Conservation (phyloP, 2,888 invertebrate species). For the Lithosia quadra region DNA sequence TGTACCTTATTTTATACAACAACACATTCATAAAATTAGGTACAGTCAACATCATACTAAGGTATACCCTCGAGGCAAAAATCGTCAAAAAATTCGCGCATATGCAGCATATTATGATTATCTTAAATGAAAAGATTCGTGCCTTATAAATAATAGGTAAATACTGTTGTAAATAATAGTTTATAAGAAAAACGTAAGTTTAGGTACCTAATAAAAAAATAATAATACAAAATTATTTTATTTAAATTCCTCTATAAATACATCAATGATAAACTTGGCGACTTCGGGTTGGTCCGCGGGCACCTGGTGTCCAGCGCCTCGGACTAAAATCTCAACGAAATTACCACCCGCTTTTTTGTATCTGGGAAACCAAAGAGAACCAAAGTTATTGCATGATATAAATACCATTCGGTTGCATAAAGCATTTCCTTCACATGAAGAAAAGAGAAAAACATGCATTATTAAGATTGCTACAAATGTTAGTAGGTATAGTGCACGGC, state of each 20-base stretch:
- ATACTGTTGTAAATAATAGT: constrained; percentile 12
- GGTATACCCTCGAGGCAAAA: too few species aligned
- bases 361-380: constrained; percentile 54
- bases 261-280: constrained; percentile 57
- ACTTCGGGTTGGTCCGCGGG: constrained; percentile 83
- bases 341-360: constrained; percentile 82
- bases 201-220: neutral
- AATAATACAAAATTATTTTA: constrained; percentile 29
- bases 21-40: too few species aligned
- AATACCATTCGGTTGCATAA: neutral
- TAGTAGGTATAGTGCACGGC: too few species aligned
- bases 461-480: too few species aligned
- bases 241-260: constrained; percentile 58
- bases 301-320: constrained; percentile 87
- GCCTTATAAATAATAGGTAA: constrained; percentile 3
- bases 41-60: too few species aligned
- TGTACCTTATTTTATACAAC: too few species aligned
- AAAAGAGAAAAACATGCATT: too few species aligned
- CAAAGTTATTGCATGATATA: too few species aligned
- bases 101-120: neutral
- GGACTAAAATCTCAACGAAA: constrained; percentile 82
- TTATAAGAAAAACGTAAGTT: neutral
- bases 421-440: neutral
- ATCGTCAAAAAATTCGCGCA: too few species aligned
- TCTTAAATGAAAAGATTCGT: neutral